Base-by-base conservation (phyloP, 2,797 vertebrate genomes). In the Martes flavigula region DNA sequence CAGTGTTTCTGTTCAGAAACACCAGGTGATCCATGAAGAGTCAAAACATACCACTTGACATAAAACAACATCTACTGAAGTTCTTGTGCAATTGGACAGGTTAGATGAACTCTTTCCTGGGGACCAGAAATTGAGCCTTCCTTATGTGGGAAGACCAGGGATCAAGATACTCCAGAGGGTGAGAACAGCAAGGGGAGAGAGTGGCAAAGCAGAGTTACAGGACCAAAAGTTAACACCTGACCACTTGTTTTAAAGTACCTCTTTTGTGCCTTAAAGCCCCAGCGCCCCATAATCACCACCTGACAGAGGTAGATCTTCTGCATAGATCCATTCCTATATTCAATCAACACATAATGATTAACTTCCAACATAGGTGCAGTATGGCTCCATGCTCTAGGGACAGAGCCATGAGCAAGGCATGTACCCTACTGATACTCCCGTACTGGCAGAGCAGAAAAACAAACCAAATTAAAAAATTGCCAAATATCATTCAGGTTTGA, bases 31-130 rank as follows among this genome's bases (percentile, higher is more conserved):
- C 78, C 38, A 75, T 2, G 35, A 82, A 75, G 48, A 96, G 40
- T 70, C 40, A 51, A 92, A 93, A 94, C 84, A 81, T 27, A 84
- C 66, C 62, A 51, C 70, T 83, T 88, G 68, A 96, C 3, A 18
- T 40, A 89, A 81, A 93, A 82, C 60, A 91, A 48, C 78, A 95
- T 93, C 95, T 96, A 58, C 38, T 91, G 64, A 96, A 54, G 38
- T 84, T 91, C 77, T 81, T 27, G 27, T 87, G 58, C 79, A 94
- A 62, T 70, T 60, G 84, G n/a, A 23, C 30, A 85, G 77, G 54
- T 91, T 51, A 70, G 40, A 93, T 70, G 43, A 94, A 82, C 23
- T 25, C 32, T 51, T 82, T 78, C 90, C 92, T 51, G 35, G 51
- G 32, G n/a, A 85, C 30, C 18, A 83, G 66, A 94, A 92, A 40